Evolutionary conservation across 2,797 vertebrate species (phyloP).

Genomic region (Lophura swinhoii): DNA sequence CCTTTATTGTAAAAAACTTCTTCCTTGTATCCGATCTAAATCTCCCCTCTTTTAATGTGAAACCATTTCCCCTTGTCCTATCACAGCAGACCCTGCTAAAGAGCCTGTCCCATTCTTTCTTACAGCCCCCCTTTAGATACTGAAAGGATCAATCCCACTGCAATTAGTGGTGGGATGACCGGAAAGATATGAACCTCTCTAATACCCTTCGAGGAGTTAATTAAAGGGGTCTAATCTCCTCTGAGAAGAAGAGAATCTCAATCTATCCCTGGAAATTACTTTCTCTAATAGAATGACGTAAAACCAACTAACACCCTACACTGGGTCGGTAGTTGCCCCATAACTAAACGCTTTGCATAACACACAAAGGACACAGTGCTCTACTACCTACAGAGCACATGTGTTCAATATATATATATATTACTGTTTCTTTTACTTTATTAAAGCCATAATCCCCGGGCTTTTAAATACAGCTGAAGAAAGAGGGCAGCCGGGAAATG

Average conservation of each 20-base stretch:
- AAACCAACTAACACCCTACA: accelerated
- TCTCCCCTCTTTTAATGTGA: too few species aligned
- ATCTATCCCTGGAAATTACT: slow-evolving; percentile 14
- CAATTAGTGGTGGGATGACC: background rate
- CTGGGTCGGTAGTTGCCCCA: background rate
- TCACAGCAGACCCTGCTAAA: too few species aligned
- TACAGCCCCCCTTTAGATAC: too few species aligned
- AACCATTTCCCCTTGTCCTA: too few species aligned
- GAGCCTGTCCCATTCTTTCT: too few species aligned
- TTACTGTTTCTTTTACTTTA: accelerated
- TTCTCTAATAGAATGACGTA: background rate
- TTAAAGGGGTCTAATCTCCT: slow-evolving; percentile 13
- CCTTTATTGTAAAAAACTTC: too few species aligned
- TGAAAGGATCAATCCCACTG: background rate
- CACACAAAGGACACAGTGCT: accelerated
- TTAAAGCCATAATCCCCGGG: accelerated
- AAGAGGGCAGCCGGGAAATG: accelerated
- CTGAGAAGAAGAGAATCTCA: background rate
- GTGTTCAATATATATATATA: accelerated
- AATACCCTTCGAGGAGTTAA: background rate
- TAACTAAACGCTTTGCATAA: background rate
- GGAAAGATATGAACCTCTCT: background rate
- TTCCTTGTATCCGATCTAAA: too few species aligned
- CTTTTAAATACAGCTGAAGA: accelerated
- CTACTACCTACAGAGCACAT: background rate